Evolutionary conservation across 2,797 vertebrate species (phyloP), one percentile per base, ranked within the genome.

Genomic region (Anableps anableps): DNA sequence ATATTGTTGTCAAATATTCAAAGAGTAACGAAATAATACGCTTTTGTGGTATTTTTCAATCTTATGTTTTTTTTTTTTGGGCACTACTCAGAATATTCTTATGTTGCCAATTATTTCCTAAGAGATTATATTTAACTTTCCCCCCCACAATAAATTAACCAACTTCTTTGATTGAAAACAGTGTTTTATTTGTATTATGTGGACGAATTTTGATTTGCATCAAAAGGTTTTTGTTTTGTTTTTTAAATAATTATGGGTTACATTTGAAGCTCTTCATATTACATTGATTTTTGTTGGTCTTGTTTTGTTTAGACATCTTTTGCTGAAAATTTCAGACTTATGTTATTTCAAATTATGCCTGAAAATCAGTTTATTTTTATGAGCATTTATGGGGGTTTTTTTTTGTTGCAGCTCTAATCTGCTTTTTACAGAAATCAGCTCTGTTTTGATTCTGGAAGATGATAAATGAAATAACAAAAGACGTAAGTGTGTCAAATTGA

Each of bases 381-480:
- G 16, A 34, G 31, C 5, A 29, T 62, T 34, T 62, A 34, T 62
- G n/a, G n/a, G n/a, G n/a, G n/a, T 31, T 16, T 60, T 60, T 19
- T 6, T 17, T 6, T 64, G 8, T 31, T 64, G 62, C 62, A 64
- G 34, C 34, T 64, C 62, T 21, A 3, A 36, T 29, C 7, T 34
- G 60, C 31, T 36, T 8, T 68, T 23, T 11, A 38, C 68, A n/a
- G 41, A n/a, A 14, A 29, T 76, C 55, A 86, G 9, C 74, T 81
- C 21, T 74, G 53, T n/a, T 77, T 85, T 81, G 77, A 70, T 77
- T 73, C 74, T 82, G 78, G 79, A 78, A 50, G 70, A 79, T 0
- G 0, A 45, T n/a, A 45, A 70, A 70, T 68, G 11, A 70, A 2
- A 70, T 1, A 7, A 51, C 34, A 53, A 38, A 13, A 31, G 38